Evolutionary conservation across 92 coral and sea anemone species (phyloP), one percentile per base, ranked within the genome.

Genomic region (Diadumene lineata): DNA sequence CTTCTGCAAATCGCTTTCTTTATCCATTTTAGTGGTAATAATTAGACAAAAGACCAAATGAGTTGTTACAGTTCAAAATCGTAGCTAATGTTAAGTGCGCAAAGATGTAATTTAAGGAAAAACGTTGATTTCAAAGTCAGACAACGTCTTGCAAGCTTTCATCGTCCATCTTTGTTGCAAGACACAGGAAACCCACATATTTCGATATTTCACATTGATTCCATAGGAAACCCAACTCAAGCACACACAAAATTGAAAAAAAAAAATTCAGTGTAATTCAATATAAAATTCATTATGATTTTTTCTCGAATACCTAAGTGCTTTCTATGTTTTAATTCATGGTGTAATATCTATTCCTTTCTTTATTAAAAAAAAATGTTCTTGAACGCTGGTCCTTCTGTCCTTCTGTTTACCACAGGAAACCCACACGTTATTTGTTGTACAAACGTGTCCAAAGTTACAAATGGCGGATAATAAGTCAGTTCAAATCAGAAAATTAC

Each of bases 401-500:
- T n/a, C n/a, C n/a, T n/a, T n/a, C 13, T 38, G 27, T 17, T 11
- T 7, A 55, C 50, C 76, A 71, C 76, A 71, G 76, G 76, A n/a
- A 53, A 26, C 64, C 76, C 76, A 23, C 33, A 50, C 10, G 25
- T 17, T 70, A 23, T 31, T 30, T 4, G 28, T 17, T 51, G 48
- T 7, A 27, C 68, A 13, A 19, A 55, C 64, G 64, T 70, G 75
- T 63, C 75, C 63, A 70, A 22, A 22, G 3, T 11, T 13, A 43
- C 77, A 72, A 72, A 72, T 72, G 77, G 77, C 77, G 77, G 77
- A 72, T 56, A 43, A 55, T 2, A 72, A 57, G 22, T 68, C 75
- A 8, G 32, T 34, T 56, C 66, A 78, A 34, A 78, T 78, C 65
- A 34, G 82, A 78, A 94, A 94, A 94, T 88, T 91, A 72, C 90